Evolutionary conservation across 2,113 vertebrate species (phyloP), one percentile per base, ranked within the genome.

Genomic region (Alces alces): DNA sequence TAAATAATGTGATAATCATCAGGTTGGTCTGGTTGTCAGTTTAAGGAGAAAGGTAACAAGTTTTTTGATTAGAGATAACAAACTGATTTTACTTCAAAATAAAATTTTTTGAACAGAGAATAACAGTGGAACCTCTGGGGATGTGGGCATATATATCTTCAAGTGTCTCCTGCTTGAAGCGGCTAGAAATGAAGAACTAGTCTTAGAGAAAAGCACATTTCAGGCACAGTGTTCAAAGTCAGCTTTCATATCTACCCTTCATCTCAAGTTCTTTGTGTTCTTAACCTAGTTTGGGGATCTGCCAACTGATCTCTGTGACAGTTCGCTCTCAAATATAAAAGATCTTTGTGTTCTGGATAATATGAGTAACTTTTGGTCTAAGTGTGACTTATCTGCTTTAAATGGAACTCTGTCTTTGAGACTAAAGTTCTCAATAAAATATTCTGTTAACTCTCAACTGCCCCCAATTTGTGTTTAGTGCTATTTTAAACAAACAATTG

Each of bases 351-450:
- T 61, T 87, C 54, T 95, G 61, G 6, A 27, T 91, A 16, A 50
- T 45, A 64, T 45, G 73, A 76, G 86, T 90, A 86, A 70, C 92
- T 82, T 88, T 15, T 30, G 36, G 27, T 54, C 60, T 83, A 57
- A 83, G 45, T 86, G 23, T 8, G 92, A 78, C 47, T 97, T 96
- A 33, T 95, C 39, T 79, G 11, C 70, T 95, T 4, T 64, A 87
- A 89, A 30, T 58, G 36, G 13, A 96, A 87, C 14, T 60, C 82
- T 86, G 16, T 87, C 13, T 89, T 92, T 73, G 30, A 33, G 10
- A 92, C 27, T 88, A 50, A 94, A 91, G 23, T 96, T 61, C 39
- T 96, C 55, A 83, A n/a, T 76, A 96, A 83, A 95, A 95, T 30
- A 94, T 58, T 79, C 45, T 84, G 73, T 95, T 57, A 89, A 93